Evolutionary conservation across 2,888 invertebrate genomes (phyloP), one percentile per base, ranked within the genome.

Genomic region (Mythimna vitellina): DNA sequence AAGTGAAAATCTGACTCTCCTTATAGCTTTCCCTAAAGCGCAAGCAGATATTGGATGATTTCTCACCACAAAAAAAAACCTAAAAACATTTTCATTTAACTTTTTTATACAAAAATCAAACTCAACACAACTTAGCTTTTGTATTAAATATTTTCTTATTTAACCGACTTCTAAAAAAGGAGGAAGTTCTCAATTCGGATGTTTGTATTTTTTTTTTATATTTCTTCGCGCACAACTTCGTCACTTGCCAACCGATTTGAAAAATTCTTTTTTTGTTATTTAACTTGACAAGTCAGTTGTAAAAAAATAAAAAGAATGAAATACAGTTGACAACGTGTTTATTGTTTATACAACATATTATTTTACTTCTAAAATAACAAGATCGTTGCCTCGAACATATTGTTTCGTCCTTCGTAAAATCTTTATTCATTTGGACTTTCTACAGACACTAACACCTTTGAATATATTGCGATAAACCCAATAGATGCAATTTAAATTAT

Each of bases 181-280:
- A n/a, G n/a, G n/a, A n/a, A n/a, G n/a, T n/a, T n/a, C n/a, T n/a
- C n/a, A n/a, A n/a, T n/a, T n/a, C n/a, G n/a, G n/a, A n/a, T n/a
- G n/a, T n/a, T n/a, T n/a, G n/a, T n/a, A n/a, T n/a, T n/a, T n/a
- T n/a, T n/a, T n/a, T n/a, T n/a, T n/a, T n/a, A n/a, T n/a, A n/a
- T n/a, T n/a, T n/a, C n/a, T n/a, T n/a, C n/a, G n/a, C n/a, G n/a
- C n/a, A n/a, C n/a, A n/a, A n/a, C n/a, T n/a, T n/a, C n/a, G n/a
- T n/a, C n/a, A n/a, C n/a, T n/a, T n/a, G n/a, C n/a, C n/a, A n/a
- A n/a, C n/a, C n/a, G n/a, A n/a, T n/a, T n/a, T n/a, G n/a, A n/a
- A n/a, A n/a, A n/a, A n/a, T n/a, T n/a, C 25, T 1, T 3, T 25
- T 65, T 56, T 68, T 80, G 22, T 70, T 25, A 61, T 74, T 80